Evolutionary conservation across 2,797 vertebrate genomes (phyloP).

Genomic region (Sebastes oblongus): DNA sequence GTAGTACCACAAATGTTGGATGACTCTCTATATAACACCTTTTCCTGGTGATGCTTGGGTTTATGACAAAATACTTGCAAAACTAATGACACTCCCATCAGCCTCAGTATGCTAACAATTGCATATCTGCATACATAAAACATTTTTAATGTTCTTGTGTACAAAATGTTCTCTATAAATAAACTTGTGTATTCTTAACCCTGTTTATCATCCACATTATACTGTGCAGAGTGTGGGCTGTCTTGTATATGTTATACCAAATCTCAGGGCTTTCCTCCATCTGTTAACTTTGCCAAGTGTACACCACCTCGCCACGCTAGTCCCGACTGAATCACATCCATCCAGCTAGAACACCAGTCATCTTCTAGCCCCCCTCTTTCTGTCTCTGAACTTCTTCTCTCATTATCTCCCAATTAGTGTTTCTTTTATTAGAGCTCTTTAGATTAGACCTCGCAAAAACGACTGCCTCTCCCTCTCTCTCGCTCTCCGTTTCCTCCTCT

Average conservation of each 20-base stretch:
- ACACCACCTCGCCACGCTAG: neutral
- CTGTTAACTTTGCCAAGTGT: neutral
- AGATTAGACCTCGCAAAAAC: slow-evolving; percentile 21
- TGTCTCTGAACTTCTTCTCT: slow-evolving; percentile 11
- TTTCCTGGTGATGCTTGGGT: too few species aligned
- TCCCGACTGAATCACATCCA: slow-evolving; percentile 3
- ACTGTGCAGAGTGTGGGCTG: neutral
- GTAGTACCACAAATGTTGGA: too few species aligned
- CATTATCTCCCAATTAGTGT: slow-evolving; percentile 42
- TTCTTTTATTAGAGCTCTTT: slow-evolving; percentile 48
- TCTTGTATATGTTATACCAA: neutral
- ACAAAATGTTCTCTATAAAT: neutral
- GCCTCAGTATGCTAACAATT: neutral
- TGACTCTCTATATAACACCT: too few species aligned
- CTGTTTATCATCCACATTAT: neutral
- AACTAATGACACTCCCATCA: too few species aligned
- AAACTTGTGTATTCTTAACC: neutral
- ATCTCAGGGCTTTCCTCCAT: neutral
- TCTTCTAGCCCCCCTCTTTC: neutral
- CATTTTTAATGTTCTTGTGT: neutral
- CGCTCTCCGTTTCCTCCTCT: slow-evolving; percentile 5
- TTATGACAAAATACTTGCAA: too few species aligned
- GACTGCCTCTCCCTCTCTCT: neutral
- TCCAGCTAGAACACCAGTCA: slow-evolving; percentile 12
- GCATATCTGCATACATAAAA: neutral